These are phyloP conservation scores for Tiaroga cobitis DNA, from an alignment of 2,797 vertebrate species.

Conservation along the genomic window DNA sequence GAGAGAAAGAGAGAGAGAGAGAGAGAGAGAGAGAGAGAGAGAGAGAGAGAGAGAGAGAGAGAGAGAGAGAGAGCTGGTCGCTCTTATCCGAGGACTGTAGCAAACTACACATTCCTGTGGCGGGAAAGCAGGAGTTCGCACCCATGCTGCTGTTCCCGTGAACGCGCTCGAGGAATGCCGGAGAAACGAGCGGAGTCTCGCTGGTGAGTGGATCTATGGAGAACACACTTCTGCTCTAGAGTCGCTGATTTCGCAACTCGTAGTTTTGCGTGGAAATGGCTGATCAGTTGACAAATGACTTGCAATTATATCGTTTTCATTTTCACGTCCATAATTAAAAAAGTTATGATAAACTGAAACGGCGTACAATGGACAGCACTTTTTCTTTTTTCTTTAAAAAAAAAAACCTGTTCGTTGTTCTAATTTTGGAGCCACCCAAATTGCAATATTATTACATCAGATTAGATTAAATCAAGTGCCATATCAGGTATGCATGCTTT, in stretches of 20 bases:
- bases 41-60: too few species aligned
- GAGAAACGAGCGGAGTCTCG: neutral
- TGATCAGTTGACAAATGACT: neutral
- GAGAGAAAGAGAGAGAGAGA: too few species aligned
- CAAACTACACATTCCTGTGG: neutral
- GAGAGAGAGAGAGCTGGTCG: neutral
- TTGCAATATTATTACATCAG: neutral
- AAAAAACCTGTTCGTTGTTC: too few species aligned
- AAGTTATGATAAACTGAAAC: neutral
- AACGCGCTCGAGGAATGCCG: slow-evolving; percentile 27
- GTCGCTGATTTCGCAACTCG: slow-evolving; percentile 36
- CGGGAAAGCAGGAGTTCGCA: neutral
- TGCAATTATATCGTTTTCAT: neutral
- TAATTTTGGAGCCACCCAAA: neutral
- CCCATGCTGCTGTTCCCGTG: neutral
- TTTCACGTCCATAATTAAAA: neutral
- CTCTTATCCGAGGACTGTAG: neutral
- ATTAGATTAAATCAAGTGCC: neutral
- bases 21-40: too few species aligned
- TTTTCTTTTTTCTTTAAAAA: too few species aligned
- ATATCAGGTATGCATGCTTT: neutral
- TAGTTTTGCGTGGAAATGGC: slow-evolving; percentile 10
- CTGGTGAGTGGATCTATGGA: slow-evolving; percentile 32
- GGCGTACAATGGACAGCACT: neutral
- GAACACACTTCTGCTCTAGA: neutral